Conservation (phyloP, 1,140 invertebrate genomes). For the Drosophila cardini region DNA sequence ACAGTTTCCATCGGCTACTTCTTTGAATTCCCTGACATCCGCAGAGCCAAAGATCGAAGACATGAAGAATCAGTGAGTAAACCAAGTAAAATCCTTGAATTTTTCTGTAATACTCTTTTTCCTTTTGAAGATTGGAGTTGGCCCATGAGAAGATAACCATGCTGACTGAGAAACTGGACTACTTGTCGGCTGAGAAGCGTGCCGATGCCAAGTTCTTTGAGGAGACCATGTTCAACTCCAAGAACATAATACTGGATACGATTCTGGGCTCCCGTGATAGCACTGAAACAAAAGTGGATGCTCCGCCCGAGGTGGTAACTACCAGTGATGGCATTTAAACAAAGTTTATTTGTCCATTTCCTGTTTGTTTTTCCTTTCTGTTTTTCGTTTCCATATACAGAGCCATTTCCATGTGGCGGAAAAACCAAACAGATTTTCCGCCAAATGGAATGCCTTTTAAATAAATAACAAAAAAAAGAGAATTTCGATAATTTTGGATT, state of each 20-base stretch:
- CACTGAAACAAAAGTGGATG: neutral
- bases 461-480: conserved; percentile 4
- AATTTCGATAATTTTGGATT: conserved; percentile 33
- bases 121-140: conserved; percentile 63
- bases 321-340: conserved; percentile 17
- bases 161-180: conserved; percentile 67
- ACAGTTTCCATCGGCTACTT: conserved; percentile 41
- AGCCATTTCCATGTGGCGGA: conserved; percentile 14
- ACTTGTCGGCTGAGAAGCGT: conserved; percentile 66
- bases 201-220: conserved; percentile 75
- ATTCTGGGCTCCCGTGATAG: conserved; percentile 43
- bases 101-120: neutral
- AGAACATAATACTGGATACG: conserved; percentile 71
- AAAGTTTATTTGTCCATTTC: conserved; percentile 4
- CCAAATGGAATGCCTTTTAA: neutral
- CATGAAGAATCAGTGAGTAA: conserved; percentile 65
- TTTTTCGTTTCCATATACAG: conserved; percentile 17
- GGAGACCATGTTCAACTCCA: conserved; percentile 68
- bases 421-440: conserved; percentile 2
- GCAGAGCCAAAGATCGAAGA: conserved; percentile 50
- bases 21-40: conserved; percentile 24
- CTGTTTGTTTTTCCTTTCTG: conserved; percentile 17
- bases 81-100: neutral
- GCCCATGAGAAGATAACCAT: conserved; percentile 77
- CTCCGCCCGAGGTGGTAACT: neutral